Evolutionary conservation across 2,113 vertebrate species (phyloP).

Genomic region (Lucifuga dentata): DNA sequence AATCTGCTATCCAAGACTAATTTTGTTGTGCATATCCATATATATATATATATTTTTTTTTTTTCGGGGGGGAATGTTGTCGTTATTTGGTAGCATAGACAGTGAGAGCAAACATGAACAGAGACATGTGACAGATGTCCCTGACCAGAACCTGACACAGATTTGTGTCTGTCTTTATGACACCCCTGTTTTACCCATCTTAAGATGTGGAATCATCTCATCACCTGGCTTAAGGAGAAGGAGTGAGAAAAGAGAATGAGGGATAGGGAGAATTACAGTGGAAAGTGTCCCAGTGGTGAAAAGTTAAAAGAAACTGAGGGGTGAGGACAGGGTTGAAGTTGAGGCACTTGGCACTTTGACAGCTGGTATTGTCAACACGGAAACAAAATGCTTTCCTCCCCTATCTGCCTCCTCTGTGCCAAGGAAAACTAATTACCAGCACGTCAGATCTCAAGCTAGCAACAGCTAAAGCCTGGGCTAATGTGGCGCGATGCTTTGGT

Average conservation of each 20-base stretch:
- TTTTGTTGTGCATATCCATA: too few relatives aligned
- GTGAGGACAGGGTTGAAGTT: constrained; percentile 25
- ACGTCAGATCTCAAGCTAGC: constrained; percentile 59
- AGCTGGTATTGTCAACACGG: constrained; percentile 66
- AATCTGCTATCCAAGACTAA: too few relatives aligned
- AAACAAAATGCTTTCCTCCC: constrained; percentile 39
- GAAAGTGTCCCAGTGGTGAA: constrained; percentile 27
- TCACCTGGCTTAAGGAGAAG: neutral
- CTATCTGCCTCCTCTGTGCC: constrained; percentile 24
- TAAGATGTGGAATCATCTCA: constrained; percentile 6
- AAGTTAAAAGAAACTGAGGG: constrained; percentile 15
- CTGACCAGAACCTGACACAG: too few relatives aligned
- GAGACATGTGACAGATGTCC: too few relatives aligned
- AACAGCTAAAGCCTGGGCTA: constrained; percentile 42
- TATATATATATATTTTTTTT: too few relatives aligned
- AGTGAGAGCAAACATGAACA: too few relatives aligned
- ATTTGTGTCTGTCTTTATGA: too few relatives aligned
- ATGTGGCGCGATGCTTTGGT: constrained; percentile 55
- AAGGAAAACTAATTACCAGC: constrained; percentile 75
- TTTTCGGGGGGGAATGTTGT: too few relatives aligned
- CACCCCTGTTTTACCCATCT: constrained; percentile 1
- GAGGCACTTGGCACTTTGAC: constrained; percentile 58
- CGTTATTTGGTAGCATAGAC: too few relatives aligned
- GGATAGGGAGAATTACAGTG: constrained; percentile 2
- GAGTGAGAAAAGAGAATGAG: neutral